Percentiles rank a stretch among this genome's conserved stretches.
Conservation (phyloP, 2,797 vertebrate species). For the Garrulus glandarius region DNA sequence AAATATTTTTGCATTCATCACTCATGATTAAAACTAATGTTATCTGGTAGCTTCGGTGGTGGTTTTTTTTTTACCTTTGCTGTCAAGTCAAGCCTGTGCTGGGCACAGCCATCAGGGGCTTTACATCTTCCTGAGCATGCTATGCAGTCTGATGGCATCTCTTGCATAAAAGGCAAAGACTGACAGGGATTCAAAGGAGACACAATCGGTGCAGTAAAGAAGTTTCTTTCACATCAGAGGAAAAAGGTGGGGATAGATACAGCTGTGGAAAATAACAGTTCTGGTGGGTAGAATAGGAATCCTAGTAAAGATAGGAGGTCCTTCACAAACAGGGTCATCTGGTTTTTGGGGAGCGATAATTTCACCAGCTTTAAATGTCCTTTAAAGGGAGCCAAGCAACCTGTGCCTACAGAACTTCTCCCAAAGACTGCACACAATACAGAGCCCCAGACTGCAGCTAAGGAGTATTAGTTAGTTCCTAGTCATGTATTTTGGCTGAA, state of each 20-base stretch:
- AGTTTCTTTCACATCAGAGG: neutral
- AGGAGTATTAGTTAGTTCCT: neutral
- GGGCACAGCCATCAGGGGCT: conserved; percentile 23
- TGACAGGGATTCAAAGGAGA: conserved; percentile 6
- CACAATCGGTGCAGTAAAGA: neutral
- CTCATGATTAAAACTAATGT: conserved; percentile 17
- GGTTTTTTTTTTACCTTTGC: neutral
- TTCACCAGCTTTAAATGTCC: conserved; percentile 2
- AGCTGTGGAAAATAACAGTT: neutral
- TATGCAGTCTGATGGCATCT: conserved; percentile 30
- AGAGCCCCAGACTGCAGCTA: neutral
- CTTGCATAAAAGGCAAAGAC: neutral
- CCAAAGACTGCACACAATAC: fast-evolving
- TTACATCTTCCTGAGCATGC: conserved; percentile 12
- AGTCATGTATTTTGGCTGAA: neutral
- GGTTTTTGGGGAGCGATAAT: fast-evolving
- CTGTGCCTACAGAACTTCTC: neutral
- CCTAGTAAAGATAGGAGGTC: neutral
- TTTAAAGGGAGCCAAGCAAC: neutral
- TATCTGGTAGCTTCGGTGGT: neutral
- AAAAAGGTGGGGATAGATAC: neutral
- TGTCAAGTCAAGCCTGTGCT: conserved; percentile 3
- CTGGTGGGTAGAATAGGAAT: neutral
- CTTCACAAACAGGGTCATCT: neutral
- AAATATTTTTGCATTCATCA: conserved; percentile 2